Evolutionary conservation across 2,888 invertebrate genomes (phyloP), one percentile per base, ranked within the genome.

Genomic region (Zaprionus obscuricornis): DNA sequence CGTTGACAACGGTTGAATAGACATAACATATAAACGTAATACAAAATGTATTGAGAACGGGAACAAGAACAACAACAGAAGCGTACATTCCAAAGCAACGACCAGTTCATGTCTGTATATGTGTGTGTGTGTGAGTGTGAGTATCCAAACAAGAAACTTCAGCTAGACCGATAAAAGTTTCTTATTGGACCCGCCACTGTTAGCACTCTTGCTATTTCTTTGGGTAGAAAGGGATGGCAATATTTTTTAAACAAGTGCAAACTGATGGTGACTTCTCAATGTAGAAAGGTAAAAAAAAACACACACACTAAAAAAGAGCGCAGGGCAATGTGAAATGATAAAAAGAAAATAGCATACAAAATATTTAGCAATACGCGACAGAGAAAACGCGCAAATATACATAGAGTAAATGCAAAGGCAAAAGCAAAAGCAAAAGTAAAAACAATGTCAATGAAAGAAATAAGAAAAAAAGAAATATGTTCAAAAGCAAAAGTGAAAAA

Each of bases 131-230:
- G 29, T 40, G 3, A 36, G 47, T 66, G 40, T 69, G 46, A 29
- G 67, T 70, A 64, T 58, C 49, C 71, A 75, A 81, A 79, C 81
- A 73, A 83, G 79, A 78, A 79, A 82, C 83, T 75, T 58, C 69
- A 59, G 54, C 26, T 62, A 75, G 46, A 66, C 46, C 57, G 62
- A 76, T 76, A 75, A 27, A 68, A 66, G 75, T 59, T 51, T 85
- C 78, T 68, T 71, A 76, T 66, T 66, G 74, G 67, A 70, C 74
- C 36, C 27, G 27, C n/a, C n/a, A n/a, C 51, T 50, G 49, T 34
- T 52, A 50, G 56, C 54, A 45, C 54, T 51, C 20, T 64, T 50
- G 52, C 55, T 52, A 31, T 68, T 73, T 74, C 65, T 49, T 64
- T 14, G 10, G 34, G 36, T 17, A 13, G 51, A 76, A 47, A 73